Evolutionary conservation across 1,140 invertebrate genomes (phyloP).

Genomic region (Pachyrhynchus sulphureomaculatus): DNA sequence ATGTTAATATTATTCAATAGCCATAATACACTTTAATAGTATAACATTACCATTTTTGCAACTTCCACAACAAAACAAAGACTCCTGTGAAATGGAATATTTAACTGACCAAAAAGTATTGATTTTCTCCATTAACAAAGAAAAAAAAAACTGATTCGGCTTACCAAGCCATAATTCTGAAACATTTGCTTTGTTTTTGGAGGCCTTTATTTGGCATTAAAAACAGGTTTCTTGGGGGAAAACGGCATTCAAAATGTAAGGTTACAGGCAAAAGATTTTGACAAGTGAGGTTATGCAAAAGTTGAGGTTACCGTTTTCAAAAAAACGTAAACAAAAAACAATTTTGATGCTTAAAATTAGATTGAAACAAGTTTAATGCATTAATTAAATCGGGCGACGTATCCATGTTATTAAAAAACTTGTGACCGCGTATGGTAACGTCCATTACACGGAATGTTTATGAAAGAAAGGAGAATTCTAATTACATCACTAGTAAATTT

Average conservation of each 20-base stretch:
- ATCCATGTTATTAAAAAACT: conserved; percentile 11
- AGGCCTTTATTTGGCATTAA: conserved; percentile 1
- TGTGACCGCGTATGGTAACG: conserved; percentile 35
- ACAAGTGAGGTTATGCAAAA: conserved; percentile 53
- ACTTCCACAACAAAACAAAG: neutral
- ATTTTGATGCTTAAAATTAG: conserved; percentile 3
- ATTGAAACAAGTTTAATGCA: neutral
- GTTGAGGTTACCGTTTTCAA: conserved; percentile 51
- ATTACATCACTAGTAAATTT: conserved; percentile 42
- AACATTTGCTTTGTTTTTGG: neutral
- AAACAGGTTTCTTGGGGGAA: conserved; percentile 18
- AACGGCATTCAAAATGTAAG: conserved; percentile 33
- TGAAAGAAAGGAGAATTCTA: conserved; percentile 37
- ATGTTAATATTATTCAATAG: too few relatives aligned
- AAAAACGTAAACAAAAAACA: conserved; percentile 52
- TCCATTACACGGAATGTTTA: conserved; percentile 40
- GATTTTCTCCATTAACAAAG: conserved; percentile 8
- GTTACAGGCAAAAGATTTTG: conserved; percentile 47
- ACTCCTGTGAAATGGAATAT: neutral
- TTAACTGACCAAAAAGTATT: neutral
- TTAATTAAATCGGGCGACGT: neutral
- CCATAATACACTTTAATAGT: too few relatives aligned
- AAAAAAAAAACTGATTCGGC: neutral
- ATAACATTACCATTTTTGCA: too few relatives aligned
- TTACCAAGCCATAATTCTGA: neutral